phyloP scores from a whole-genome alignment of 1,140 invertebrate species.

The Cotesia typhae region DNA sequence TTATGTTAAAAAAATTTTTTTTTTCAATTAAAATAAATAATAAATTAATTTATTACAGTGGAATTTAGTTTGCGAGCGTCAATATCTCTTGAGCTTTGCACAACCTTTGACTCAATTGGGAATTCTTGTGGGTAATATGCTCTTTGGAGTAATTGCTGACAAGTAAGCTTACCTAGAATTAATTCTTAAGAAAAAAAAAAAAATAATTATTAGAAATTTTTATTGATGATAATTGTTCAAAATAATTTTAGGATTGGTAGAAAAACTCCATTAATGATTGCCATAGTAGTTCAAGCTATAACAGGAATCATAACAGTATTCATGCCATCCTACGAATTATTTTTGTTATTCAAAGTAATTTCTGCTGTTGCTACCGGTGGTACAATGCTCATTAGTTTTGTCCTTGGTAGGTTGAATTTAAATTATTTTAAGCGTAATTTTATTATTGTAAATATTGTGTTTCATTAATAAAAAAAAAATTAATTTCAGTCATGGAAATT shows the following conservation, averaged over 20 bases:
- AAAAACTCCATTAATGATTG: conserved; percentile 69
- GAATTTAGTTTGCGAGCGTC: conserved; percentile 75
- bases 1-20: background rate
- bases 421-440: too few relatives aligned
- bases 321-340: conserved; percentile 74
- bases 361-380: conserved; percentile 75
- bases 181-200: background rate
- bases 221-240: background rate
- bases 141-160: conserved; percentile 79
- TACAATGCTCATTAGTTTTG: conserved; percentile 73
- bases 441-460: background rate
- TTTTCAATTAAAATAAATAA: background rate
- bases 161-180: conserved; percentile 63
- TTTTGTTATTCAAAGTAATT: conserved; percentile 75
- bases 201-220: background rate
- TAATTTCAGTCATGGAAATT: conserved; percentile 73
- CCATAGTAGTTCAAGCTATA: conserved; percentile 73
- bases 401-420: conserved; percentile 64
- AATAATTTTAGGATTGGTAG: background rate
- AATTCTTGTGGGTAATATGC: conserved; percentile 76
- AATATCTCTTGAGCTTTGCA: conserved; percentile 73
- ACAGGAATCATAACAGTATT: conserved; percentile 72
- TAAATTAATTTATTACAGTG: conserved; percentile 65
- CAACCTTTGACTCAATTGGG: conserved; percentile 82
- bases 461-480: conserved; percentile 32